phyloP scores from a whole-genome alignment of 2,797 vertebrate species.

The Hirundo rustica region DNA sequence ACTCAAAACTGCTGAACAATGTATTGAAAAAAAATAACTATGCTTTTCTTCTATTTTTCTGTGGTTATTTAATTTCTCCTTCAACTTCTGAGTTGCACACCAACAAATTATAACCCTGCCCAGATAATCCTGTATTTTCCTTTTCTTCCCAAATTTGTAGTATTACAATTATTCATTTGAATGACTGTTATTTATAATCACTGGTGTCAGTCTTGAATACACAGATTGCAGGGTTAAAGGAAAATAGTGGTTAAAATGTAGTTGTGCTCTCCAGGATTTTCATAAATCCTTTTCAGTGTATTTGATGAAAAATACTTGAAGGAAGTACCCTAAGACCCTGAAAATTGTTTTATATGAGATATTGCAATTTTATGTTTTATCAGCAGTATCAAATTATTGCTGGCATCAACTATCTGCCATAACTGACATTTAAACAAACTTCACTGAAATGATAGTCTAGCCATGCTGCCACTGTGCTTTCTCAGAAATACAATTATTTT shows the following conservation, averaged over 20 bases:
- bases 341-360: background rate
- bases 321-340: background rate
- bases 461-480: background rate
- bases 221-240: background rate
- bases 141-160: background rate
- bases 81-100: background rate
- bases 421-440: background rate
- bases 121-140: background rate
- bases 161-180: background rate
- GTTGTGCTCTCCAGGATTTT: background rate
- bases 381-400: background rate
- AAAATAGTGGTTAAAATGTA: background rate
- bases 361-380: background rate
- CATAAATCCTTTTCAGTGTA: background rate
- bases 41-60: background rate
- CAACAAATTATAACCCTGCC: background rate
- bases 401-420: background rate
- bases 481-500: background rate
- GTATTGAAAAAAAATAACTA: background rate
- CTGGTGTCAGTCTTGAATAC: background rate
- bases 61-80: background rate
- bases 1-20: background rate
- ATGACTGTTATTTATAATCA: background rate
- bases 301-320: background rate
- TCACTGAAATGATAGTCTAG: background rate